Conservation (phyloP, 2,113 vertebrate species). For the Erythrocebus patas region DNA sequence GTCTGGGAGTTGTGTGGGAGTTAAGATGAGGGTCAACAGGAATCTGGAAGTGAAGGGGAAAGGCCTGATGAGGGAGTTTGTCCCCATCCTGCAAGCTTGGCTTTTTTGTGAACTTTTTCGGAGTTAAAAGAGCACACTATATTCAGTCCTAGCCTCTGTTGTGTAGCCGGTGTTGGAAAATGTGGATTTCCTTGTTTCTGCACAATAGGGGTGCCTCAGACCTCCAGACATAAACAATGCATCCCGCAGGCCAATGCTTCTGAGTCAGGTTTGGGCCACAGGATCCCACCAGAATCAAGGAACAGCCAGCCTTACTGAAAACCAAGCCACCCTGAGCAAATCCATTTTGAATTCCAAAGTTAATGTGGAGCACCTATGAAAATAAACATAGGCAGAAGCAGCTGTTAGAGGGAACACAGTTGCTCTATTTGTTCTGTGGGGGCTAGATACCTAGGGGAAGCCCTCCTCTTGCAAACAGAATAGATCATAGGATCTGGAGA, state of each 20-base stretch:
- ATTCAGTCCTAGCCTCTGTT: not conserved
- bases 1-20: not conserved
- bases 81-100: not conserved
- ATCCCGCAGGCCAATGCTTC: not conserved
- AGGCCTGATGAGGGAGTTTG: too few species aligned
- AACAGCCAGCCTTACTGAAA: not conserved
- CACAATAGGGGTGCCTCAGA: not conserved
- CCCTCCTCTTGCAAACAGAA: not conserved
- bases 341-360: conserved; percentile 59
- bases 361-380: conserved; percentile 48
- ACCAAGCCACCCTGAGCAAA: not conserved
- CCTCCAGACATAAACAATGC: conserved; percentile 45
- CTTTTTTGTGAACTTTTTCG: not conserved
- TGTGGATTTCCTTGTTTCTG: not conserved
- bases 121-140: not conserved
- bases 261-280: not conserved
- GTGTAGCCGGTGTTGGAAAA: not conserved
- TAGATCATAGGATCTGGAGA: not conserved
- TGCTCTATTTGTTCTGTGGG: not conserved
- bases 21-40: not conserved
- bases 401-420: not conserved
- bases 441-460: not conserved
- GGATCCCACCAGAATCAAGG: not conserved
- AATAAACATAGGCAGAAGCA: conserved; percentile 32
- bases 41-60: not conserved